Base-by-base conservation (phyloP, 2,113 vertebrate genomes). In the Pyxicephalus adspersus region DNA sequence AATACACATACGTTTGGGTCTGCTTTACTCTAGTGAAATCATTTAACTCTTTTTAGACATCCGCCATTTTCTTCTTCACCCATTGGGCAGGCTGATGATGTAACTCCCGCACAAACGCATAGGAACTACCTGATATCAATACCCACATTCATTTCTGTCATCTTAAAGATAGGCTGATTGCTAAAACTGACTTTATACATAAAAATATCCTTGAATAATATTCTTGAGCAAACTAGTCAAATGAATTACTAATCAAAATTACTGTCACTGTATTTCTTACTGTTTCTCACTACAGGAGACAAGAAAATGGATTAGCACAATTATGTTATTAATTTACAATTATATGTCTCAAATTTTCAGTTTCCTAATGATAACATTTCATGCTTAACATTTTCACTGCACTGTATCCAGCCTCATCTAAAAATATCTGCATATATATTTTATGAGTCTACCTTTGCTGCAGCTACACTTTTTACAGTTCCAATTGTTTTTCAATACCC, bases 381-480 rank as follows among this genome's bases (percentile, higher is more conserved):
- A 25, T 25, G 58, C 25, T 61, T 25, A 8, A 61, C 7, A 16
- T 61, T 26, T 25, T 22, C 34, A 61, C 20, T 34, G 72, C 22
- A 38, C 23, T 63, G 19, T 64, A 38, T 25, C 45, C 38, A 34
- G 15, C 20, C 64, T 51, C 16, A 16, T 26, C 34, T 76, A 55
- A 63, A 55, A 76, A 50, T 25, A 45, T 38, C 22, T 23, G 22
- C 23, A 28, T 38, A 16, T 64, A 50, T 50, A 76, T 64, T 64
- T 2, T 51, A 9, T 63, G 38, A 60, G 34, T 76, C 17, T 64
- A 45, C 25, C 22, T 45, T 22, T 50, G 18, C 17, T 71, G 26
- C 50, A 71, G 38, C 25, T 54, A 20, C 23, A 71, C 20, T 64
- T 64, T n/a, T 34, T 29, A 51, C 74, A 76, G 60, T 18, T 76